phyloP scores from a whole-genome alignment of 2,888 invertebrate genomes.

The Eupithecia exiguata region DNA sequence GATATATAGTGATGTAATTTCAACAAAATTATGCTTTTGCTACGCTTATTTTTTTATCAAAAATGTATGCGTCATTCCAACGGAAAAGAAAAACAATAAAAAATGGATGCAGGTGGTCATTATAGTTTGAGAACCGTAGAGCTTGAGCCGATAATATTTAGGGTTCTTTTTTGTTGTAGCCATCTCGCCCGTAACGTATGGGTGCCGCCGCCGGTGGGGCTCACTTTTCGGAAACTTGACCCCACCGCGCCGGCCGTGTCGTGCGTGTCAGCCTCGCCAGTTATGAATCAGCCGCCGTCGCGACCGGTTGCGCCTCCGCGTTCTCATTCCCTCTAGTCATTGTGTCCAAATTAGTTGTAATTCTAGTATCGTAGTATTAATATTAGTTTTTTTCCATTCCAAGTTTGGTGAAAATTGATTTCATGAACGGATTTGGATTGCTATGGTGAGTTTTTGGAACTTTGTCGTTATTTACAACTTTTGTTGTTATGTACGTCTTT shows the following conservation, averaged over 20 bases:
- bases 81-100: conserved; percentile 44
- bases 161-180: conserved; percentile 82
- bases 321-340: conserved; percentile 79
- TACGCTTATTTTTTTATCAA: conserved; percentile 16
- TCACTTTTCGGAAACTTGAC: conserved; percentile 75
- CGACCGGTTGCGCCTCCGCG: conserved; percentile 73
- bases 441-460: conserved; percentile 72
- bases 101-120: conserved; percentile 41
- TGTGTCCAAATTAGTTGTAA: conserved; percentile 73
- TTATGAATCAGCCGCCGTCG: conserved; percentile 78
- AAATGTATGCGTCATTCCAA: conserved; percentile 29
- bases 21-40: background rate
- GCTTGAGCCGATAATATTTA: conserved; percentile 72
- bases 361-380: conserved; percentile 58
- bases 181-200: conserved; percentile 82
- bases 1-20: conserved; percentile 4
- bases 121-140: conserved; percentile 70
- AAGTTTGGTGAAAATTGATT: conserved; percentile 61
- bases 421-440: conserved; percentile 82
- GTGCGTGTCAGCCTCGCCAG: conserved; percentile 54
- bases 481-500: conserved; percentile 28
- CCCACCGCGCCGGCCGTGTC: conserved; percentile 49
- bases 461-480: conserved; percentile 19
- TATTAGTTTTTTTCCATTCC: conserved; percentile 56
- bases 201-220: conserved; percentile 77